These are phyloP conservation scores for Onychorhynchus coronatus DNA, from an alignment of 2,113 vertebrate genomes.

Conservation along the genomic window DNA sequence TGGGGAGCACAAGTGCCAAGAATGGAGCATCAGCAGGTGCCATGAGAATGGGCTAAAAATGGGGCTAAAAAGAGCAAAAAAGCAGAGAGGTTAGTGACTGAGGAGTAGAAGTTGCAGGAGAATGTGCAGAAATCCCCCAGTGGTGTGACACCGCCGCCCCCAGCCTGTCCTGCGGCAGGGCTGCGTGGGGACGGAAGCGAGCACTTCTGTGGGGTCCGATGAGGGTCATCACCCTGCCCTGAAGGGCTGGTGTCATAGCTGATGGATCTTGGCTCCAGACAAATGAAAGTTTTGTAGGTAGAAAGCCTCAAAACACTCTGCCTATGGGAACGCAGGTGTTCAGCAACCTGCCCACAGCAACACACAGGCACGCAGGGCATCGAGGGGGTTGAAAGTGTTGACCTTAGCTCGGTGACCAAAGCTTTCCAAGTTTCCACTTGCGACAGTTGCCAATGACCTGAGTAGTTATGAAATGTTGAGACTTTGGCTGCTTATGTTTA, in stretches of 20 bases:
- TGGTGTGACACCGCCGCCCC: neutral
- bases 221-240: accelerated
- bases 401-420: accelerated
- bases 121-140: neutral
- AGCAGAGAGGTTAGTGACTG: neutral
- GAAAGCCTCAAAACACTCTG: accelerated
- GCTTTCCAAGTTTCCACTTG: neutral
- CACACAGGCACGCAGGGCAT: accelerated
- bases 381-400: accelerated
- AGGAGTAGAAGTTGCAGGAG: neutral
- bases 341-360: accelerated
- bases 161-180: neutral
- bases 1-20: neutral
- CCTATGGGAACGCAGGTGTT: neutral
- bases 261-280: no score
- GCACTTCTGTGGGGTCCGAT: accelerated
- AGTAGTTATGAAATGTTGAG: neutral
- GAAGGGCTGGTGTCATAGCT: no score
- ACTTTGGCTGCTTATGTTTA: neutral
- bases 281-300: neutral
- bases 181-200: neutral
- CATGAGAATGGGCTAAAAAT: neutral
- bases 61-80: neutral
- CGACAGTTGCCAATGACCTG: neutral
- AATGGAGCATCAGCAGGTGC: neutral